Evolutionary conservation across 2,888 invertebrate genomes (phyloP), one percentile per base, ranked within the genome.

Genomic region (Mongoloraphidia duomilia): DNA sequence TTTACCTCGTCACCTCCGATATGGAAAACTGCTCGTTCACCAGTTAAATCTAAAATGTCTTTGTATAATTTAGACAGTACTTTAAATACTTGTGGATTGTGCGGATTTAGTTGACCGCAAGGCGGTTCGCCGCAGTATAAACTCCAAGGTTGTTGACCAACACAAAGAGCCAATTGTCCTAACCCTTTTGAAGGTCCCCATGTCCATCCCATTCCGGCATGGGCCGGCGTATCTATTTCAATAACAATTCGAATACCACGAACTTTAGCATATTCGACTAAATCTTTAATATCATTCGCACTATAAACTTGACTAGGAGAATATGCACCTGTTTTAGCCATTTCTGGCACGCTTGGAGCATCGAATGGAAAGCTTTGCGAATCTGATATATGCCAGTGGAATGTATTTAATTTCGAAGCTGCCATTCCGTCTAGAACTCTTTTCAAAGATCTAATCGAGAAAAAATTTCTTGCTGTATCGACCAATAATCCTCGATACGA

Each of bases 351-450:
- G 53, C 78, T 74, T 26, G 79, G 77, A 4, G 88, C 77, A 53
- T 82, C 79, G 63, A 89, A 82, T 1, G 95, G 94, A 67, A 94
- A 94, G 55, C 92, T 90, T 65, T 94, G 92, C 11, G 92, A 89
- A 65, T 95, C 95, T 6, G 83, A 83, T 34, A 87, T 74, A 61
- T 90, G 88, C 94, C 94, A 94, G 62, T 95, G 94, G 61, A 95
- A 85, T 2, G 89, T 87, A 68, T 95, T 95, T 55, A 94, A 66
- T 67, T 95, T 95, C 58, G 82, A 81, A 42, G 87, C 80, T 0
- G 86, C 81, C 94, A 95, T 93, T 3, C 85, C 92, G 51, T 88
- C 82, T 60, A 95, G 70, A 9, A 87, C 82, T 10, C 82, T 74
- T 58, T 83, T 77, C 38, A 88, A 72, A 46, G 81, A 75, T 9